These are phyloP conservation scores for Matsumyia berberina DNA, from an alignment of 2,888 invertebrate genomes.

Conservation along the genomic window DNA sequence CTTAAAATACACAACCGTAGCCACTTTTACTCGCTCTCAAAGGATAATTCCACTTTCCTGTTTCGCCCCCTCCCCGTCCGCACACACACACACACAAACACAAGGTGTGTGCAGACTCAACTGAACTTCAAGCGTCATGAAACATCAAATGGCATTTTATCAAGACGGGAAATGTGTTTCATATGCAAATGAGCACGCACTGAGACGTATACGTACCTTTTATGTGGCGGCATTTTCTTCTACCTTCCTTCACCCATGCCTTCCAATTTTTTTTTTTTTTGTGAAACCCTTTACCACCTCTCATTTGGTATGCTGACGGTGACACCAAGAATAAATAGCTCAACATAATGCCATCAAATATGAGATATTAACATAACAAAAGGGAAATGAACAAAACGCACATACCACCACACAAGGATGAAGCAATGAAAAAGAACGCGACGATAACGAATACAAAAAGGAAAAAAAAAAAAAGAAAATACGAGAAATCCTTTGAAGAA, in stretches of 20 bases:
- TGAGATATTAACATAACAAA: constrained; percentile 75
- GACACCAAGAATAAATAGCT: constrained; percentile 72
- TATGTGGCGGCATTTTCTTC: constrained; percentile 51
- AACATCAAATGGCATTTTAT: constrained; percentile 76
- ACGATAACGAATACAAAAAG: background rate
- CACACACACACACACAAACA: too few species aligned
- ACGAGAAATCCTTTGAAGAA: constrained; percentile 49
- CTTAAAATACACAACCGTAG: background rate
- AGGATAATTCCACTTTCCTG: constrained; percentile 44
- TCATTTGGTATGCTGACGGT: constrained; percentile 70
- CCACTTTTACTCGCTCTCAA: background rate
- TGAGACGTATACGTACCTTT: constrained; percentile 73
- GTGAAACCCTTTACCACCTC: constrained; percentile 28
- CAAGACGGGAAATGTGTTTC: constrained; percentile 72
- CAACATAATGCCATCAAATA: constrained; percentile 69
- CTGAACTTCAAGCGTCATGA: constrained; percentile 71
- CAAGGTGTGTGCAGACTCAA: constrained; percentile 20
- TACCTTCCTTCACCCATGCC: background rate
- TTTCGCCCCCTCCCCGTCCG: background rate
- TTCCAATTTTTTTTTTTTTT: constrained; percentile 12
- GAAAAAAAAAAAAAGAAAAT: background rate
- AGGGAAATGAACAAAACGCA: constrained; percentile 42
- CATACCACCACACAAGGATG: background rate
- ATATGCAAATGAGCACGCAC: constrained; percentile 75
- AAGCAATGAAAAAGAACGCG: background rate